Conservation (phyloP, 2,888 invertebrate genomes). For the Drosophila niveifrons region DNA sequence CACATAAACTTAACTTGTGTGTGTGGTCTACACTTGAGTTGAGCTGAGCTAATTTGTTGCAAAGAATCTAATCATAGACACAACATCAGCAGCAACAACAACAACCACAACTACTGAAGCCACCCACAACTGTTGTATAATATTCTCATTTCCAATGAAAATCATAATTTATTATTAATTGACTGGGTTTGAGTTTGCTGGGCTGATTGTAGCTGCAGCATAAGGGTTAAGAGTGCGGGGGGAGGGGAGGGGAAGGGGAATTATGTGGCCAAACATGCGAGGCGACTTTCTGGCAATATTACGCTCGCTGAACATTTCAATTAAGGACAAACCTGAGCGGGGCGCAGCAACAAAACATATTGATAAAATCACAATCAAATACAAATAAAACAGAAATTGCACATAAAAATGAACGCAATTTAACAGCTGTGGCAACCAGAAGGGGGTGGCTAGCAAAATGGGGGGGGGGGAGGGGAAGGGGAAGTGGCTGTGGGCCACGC, state of each 20-base stretch:
- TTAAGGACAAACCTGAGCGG: constrained; percentile 52
- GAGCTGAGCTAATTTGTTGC: constrained; percentile 13
- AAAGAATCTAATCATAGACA: constrained; percentile 43
- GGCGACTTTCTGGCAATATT: constrained; percentile 40
- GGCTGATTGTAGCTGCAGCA: constrained; percentile 1
- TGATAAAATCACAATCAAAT: constrained; percentile 79
- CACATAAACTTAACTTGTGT: constrained; percentile 22
- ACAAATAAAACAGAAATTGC: constrained; percentile 77
- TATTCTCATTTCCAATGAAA: constrained; percentile 63
- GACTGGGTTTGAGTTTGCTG: constrained; percentile 29
- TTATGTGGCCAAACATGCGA: constrained; percentile 44
- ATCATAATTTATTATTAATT: constrained; percentile 78
- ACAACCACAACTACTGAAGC: not conserved
- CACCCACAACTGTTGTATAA: constrained; percentile 32
- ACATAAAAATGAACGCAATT: constrained; percentile 77
- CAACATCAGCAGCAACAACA: not conserved
- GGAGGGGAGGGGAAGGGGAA: constrained; percentile 27
- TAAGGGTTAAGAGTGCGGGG: constrained; percentile 21
- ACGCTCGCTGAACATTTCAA: constrained; percentile 72
- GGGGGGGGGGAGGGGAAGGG: constrained; percentile 7
- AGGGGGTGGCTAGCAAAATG: too few species aligned
- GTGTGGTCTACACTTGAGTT: constrained; percentile 5
- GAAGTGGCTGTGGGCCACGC: constrained; percentile 20
- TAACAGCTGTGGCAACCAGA: constrained; percentile 45
- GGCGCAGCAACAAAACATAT: constrained; percentile 56